Evolutionary conservation across 2,113 vertebrate species (phyloP), one percentile per base, ranked within the genome.

Genomic region (Seriola rivoliana): DNA sequence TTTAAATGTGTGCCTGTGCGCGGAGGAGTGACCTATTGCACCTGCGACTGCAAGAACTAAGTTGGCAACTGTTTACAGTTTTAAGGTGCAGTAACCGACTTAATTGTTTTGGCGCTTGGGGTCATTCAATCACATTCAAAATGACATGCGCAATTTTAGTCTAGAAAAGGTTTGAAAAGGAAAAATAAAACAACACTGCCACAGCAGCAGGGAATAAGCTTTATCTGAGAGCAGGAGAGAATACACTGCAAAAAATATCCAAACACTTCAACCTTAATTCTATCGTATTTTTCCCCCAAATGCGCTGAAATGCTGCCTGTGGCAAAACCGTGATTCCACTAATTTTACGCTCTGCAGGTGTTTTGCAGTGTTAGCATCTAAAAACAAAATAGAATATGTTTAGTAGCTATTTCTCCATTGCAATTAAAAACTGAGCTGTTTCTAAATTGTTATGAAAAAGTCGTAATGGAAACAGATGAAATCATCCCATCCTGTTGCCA

Each of bases 171-270:
- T 38, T 57, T 52, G 6, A 32, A 65, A 59, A 21, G 5, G 7
- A 13, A 32, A 32, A 68, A 23, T 29, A 1, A 58, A 59, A 57
- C 10, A 38, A 17, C n/a, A 54, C 4, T 6, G 10, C n/a, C 14
- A 12, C 11, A 42, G 64, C 50, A 73, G 42, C 73, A 67, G 12
- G 11, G 3, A 60, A 46, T 8, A 5, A 3, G 17, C 78, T 50
- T 76, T 38, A 71, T 67, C 54, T 57, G 40, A 48, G 36, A 66
- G 57, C 9, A 63, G 42, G 23, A n/a, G 34, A 71, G 19, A 62
- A 65, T 74, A 40, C 69, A 75, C 82, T 91, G 79, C 66, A 91
- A 85, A 86, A 82, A 86, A 88, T 79, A 66, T 81, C 48, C 3
- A 54, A 32, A 29, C 3, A 60, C 21, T 52, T 48, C 0, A 14